Percentiles rank a stretch among this genome's conserved stretches.
Conservation (phyloP, 2,113 vertebrate genomes). For the Emydocephalus ijimae region DNA sequence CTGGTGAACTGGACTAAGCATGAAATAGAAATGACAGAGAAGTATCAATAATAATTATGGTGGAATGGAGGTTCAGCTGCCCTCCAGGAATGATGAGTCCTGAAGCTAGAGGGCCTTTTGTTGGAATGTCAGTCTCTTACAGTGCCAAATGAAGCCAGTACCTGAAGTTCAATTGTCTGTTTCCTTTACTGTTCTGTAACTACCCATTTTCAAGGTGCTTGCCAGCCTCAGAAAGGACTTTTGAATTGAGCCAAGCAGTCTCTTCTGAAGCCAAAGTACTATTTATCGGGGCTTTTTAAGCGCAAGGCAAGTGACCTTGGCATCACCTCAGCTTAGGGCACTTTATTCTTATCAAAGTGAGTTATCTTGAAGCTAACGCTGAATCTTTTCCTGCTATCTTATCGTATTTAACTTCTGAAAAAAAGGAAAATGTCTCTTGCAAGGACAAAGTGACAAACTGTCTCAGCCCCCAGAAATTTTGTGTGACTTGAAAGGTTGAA, state of each 20-base stretch:
- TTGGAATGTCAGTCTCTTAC: not conserved
- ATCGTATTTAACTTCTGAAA: slow-evolving; percentile 35
- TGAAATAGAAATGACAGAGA: not conserved
- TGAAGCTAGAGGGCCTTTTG: not conserved
- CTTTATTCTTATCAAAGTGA: slow-evolving; percentile 56
- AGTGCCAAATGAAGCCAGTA: not conserved
- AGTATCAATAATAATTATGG: not conserved
- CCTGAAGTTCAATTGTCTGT: not conserved
- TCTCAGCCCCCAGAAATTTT: not conserved
- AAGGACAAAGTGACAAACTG: slow-evolving; percentile 57
- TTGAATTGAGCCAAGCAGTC: slow-evolving; percentile 42
- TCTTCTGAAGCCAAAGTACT: slow-evolving; percentile 58
- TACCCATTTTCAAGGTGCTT: not conserved
- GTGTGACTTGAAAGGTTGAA: not conserved
- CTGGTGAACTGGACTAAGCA: not conserved
- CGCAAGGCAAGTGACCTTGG: slow-evolving; percentile 71
- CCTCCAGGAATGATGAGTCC: not conserved
- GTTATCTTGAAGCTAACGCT: slow-evolving; percentile 60
- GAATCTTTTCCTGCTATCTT: slow-evolving; percentile 60
- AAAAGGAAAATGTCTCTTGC: slow-evolving; percentile 27
- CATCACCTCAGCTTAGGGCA: slow-evolving; percentile 63
- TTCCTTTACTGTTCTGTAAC: not conserved
- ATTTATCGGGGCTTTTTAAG: slow-evolving; percentile 63
- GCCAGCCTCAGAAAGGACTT: not conserved
- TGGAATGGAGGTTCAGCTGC: not conserved